Percentiles rank a stretch among this genome's conserved stretches.
Evolutionary conservation across 2,888 invertebrate genomes (phyloP).

Genomic region (Exocentrus adspersus): DNA sequence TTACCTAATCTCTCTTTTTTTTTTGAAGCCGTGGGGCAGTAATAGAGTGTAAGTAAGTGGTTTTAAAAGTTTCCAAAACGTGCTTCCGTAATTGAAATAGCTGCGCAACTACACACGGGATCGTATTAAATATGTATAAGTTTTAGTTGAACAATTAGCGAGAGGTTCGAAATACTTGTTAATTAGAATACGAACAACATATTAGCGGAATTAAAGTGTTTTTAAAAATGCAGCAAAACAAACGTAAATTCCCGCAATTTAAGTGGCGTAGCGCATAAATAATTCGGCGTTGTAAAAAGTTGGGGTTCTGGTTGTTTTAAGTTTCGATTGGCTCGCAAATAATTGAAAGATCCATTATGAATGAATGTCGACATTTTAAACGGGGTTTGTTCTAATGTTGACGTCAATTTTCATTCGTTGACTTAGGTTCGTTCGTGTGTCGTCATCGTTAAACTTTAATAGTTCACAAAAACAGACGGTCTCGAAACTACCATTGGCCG

Average conservation of each 20-base stretch:
- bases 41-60: not conserved
- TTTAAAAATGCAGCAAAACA: conserved; percentile 26
- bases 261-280: conserved; percentile 48
- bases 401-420: conserved; percentile 57
- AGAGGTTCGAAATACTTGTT: conserved; percentile 24
- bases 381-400: conserved; percentile 47
- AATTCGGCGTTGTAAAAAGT: conserved; percentile 54
- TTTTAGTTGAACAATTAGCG: conserved; percentile 25
- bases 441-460: conserved; percentile 56
- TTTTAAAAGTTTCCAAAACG: conserved; percentile 11
- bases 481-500: conserved; percentile 45
- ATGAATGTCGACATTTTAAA: conserved; percentile 58
- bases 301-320: conserved; percentile 52
- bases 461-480: conserved; percentile 53
- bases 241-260: conserved; percentile 24
- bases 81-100: conserved; percentile 14
- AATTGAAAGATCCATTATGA: conserved; percentile 55
- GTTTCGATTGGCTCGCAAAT: conserved; percentile 58
- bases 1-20: no score
- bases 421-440: conserved; percentile 56
- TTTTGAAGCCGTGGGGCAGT: no score
- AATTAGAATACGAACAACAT: conserved; percentile 26
- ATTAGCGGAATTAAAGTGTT: conserved; percentile 18
- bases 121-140: conserved; percentile 11
- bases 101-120: not conserved